Evolutionary conservation across 2,888 invertebrate genomes (phyloP).

Genomic region (Chesias legatella): DNA sequence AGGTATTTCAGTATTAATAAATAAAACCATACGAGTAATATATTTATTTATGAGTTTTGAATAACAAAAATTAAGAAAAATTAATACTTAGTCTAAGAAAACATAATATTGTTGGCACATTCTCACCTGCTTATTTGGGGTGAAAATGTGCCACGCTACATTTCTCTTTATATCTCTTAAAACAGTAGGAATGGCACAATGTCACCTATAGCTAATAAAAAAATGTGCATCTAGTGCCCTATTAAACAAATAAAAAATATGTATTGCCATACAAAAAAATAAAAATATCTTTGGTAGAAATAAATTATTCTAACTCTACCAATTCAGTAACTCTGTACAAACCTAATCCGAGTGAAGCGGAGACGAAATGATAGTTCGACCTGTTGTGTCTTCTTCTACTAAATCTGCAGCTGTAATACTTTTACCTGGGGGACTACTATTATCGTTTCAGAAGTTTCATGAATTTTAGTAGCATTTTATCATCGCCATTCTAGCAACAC

Average conservation of each 20-base stretch:
- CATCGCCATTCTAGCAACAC: slow-evolving; percentile 8
- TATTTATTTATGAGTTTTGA: slow-evolving; percentile 6
- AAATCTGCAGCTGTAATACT: slow-evolving; percentile 21
- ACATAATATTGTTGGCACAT: slow-evolving; percentile 11
- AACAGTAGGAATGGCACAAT: slow-evolving; percentile 8
- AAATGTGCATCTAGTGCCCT: slow-evolving; percentile 7
- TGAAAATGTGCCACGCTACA: slow-evolving; percentile 11
- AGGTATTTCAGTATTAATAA: slow-evolving; percentile 9
- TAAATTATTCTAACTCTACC: not conserved
- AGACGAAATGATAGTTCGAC: slow-evolving; percentile 2
- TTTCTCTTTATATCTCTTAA: slow-evolving; percentile 7
- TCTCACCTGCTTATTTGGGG: slow-evolving; percentile 9
- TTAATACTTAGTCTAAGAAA: slow-evolving; percentile 10
- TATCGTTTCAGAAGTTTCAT: slow-evolving; percentile 11
- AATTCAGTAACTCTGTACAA: slow-evolving; percentile 3
- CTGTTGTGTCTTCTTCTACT: slow-evolving; percentile 1
- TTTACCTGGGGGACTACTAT: slow-evolving; percentile 19
- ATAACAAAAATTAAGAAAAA: slow-evolving; percentile 8
- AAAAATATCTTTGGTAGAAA: not conserved
- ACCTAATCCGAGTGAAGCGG: slow-evolving; percentile 6
- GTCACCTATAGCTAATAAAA: slow-evolving; percentile 11
- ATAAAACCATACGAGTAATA: slow-evolving; percentile 5
- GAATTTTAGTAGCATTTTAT: slow-evolving; percentile 11
- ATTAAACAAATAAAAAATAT: slow-evolving; percentile 4
- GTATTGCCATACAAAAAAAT: slow-evolving; percentile 4